Evolutionary conservation across 2,797 vertebrate species (phyloP), one percentile per base, ranked within the genome.

Genomic region (Myiotriccus ornatus): DNA sequence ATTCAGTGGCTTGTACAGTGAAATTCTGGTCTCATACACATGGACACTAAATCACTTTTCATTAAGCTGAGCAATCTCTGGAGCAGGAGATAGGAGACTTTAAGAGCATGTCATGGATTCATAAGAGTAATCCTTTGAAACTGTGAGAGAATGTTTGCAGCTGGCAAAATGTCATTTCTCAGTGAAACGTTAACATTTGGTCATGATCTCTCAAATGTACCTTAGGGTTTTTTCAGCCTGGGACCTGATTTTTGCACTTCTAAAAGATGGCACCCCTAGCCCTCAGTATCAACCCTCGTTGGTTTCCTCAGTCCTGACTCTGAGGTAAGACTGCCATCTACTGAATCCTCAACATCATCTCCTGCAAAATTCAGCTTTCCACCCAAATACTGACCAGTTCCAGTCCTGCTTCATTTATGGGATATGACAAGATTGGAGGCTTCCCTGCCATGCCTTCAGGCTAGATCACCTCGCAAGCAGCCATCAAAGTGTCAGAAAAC

Each of bases 251-350:
- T 86, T 75, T 78, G 25, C 53, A 50, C 20, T 53, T 78, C 21
- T 84, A 14, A 52, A 70, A 55, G 37, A n/a, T 50, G 44, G 5
- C 12, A 41, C 14, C 37, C 60, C 32, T 13, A n/a, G 47, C 21
- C 39, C 32, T 63, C 64, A 10, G 3, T 30, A 30, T 2, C 28
- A 9, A 9, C 22, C 24, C 63, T 85, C 0, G 0, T 35, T 53
- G 3, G 3, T 57, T 30, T 55, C 23, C 17, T 56, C 12, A 18
- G 74, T 65, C 41, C 37, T 69, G 63, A 64, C 55, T 79, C 67
- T 84, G 80, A 78, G 80, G 41, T 73, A 63, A 94, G 90, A 73
- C 78, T 95, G 90, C 96, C 92, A 88, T 65, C 94, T 96, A 55
- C 78, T 95, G 95, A 95, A 92, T 85, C 59, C 18, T 35, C 39